These are phyloP conservation scores for Rhinogobius similis DNA, from an alignment of 2,113 vertebrate genomes.

Conservation along the genomic window DNA sequence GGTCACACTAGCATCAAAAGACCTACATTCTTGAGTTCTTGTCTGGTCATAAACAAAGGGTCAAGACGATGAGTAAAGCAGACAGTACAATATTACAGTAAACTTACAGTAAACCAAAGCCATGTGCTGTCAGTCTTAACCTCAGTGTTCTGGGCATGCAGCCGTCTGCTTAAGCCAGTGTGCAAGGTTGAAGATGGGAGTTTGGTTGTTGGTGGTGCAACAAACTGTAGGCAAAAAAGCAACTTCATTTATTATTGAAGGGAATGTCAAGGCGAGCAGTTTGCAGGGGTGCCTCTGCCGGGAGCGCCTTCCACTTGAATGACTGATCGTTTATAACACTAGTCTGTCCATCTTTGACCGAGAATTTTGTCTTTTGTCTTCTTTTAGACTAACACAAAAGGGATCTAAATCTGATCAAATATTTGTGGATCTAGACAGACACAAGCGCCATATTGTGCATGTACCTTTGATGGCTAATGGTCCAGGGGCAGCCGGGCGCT, in stretches of 20 bases:
- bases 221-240: conserved; percentile 86
- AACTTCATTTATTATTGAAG: conserved; percentile 85
- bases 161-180: conserved; percentile 13
- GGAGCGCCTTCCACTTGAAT: conserved; percentile 64
- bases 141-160: conserved; percentile 11
- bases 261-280: conserved; percentile 81
- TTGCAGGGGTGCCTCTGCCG: conserved; percentile 79
- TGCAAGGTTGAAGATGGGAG: conserved; percentile 12
- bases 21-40: not conserved
- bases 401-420: conserved; percentile 12
- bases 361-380: conserved; percentile 20
- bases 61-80: not conserved
- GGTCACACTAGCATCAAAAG: conserved; percentile 11
- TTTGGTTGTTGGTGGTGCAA: conserved; percentile 47
- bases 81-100: not conserved
- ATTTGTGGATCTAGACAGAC: conserved; percentile 24
- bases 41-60: not conserved
- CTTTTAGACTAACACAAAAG: conserved; percentile 16
- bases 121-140: not conserved
- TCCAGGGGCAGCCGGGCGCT: conserved; percentile 81
- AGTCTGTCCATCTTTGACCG: conserved; percentile 26
- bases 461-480: conserved; percentile 84
- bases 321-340: conserved; percentile 60
- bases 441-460: conserved; percentile 42
- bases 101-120: not conserved